Evolutionary conservation across 2,888 invertebrate genomes (phyloP), one percentile per base, ranked within the genome.

Genomic region (Latrodectus hesperus): DNA sequence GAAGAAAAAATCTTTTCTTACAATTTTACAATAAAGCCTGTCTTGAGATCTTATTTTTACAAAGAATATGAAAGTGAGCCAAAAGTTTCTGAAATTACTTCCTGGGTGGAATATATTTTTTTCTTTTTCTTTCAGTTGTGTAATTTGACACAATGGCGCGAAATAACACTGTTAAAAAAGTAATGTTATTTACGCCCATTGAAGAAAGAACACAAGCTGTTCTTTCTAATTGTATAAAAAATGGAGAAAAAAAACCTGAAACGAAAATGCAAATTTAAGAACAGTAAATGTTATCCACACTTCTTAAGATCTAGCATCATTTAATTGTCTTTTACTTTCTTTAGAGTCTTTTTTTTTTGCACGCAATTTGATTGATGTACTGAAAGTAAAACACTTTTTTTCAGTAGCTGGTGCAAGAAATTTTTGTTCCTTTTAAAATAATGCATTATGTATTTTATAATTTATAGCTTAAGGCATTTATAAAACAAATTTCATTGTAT

Each of bases 101-200:
- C 14, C 60, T 60, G n/a, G 38, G 38, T 38, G 38, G 38, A 6
- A 38, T 38, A 38, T 38, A 9, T 12, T 60, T 60, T 60, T 60
- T 60, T 55, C 55, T 5, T 16, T 11, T 52, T 51, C 49, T 68
- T 68, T 77, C 53, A 77, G 22, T 65, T 72, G 17, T 73, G 80
- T 80, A 80, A 80, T 80, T 80, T 71, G 65, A 80, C 80, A 73
- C 80, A 80, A 80, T 80, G 65, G 64, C 51, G 73, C 72, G 80
- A 73, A 80, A 80, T 64, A 80, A 73, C 72, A 52, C 72, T 38
- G n/a, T 11, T 22, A 65, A 80, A 80, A 80, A 80, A 80, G 22
- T 64, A 71, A 64, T 73, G 80, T 72, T 80, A 73, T 73, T 79
- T 80, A 80, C 73, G 65, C 73, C 73, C 65, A 72, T 11, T 49